phyloP scores from a whole-genome alignment of 2,888 invertebrate species.

The Ennomos fuscantarius region DNA sequence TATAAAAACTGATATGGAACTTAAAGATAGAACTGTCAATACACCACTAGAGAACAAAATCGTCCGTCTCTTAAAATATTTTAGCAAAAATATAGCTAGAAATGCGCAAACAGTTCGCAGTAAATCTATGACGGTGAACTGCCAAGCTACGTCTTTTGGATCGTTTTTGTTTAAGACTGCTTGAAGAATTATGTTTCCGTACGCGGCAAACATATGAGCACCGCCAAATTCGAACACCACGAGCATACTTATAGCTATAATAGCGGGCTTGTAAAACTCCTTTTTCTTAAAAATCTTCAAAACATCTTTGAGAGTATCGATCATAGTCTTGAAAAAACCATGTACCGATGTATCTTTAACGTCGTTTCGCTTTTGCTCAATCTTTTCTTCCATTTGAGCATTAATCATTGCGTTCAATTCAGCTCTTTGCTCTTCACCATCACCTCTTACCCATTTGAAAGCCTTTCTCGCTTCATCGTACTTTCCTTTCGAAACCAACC shows the following conservation, averaged over 20 bases:
- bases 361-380: conserved; percentile 53
- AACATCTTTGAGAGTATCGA: conserved; percentile 60
- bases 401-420: conserved; percentile 74
- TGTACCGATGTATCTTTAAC: conserved; percentile 50
- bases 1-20: conserved; percentile 68
- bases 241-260: conserved; percentile 77
- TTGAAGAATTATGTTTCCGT: conserved; percentile 74
- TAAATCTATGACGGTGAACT: conserved; percentile 88
- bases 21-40: conserved; percentile 69
- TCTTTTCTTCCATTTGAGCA: conserved; percentile 64
- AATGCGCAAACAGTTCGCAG: conserved; percentile 86
- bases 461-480: conserved; percentile 84
- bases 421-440: conserved; percentile 70
- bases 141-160: conserved; percentile 74
- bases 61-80: conserved; percentile 68
- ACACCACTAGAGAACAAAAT: conserved; percentile 74
- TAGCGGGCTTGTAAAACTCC: conserved; percentile 76
- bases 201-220: conserved; percentile 78
- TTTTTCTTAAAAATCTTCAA: conserved; percentile 76
- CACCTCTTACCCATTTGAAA: conserved; percentile 86
- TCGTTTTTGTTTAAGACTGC: conserved; percentile 67
- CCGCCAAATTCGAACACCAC: conserved; percentile 80
- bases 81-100: conserved; percentile 78
- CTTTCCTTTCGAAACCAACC: conserved; percentile 86
- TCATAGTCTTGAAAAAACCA: conserved; percentile 54